These are phyloP conservation scores for Protophormia terraenovae DNA, from an alignment of 2,888 invertebrate genomes.

Conservation along the genomic window DNA sequence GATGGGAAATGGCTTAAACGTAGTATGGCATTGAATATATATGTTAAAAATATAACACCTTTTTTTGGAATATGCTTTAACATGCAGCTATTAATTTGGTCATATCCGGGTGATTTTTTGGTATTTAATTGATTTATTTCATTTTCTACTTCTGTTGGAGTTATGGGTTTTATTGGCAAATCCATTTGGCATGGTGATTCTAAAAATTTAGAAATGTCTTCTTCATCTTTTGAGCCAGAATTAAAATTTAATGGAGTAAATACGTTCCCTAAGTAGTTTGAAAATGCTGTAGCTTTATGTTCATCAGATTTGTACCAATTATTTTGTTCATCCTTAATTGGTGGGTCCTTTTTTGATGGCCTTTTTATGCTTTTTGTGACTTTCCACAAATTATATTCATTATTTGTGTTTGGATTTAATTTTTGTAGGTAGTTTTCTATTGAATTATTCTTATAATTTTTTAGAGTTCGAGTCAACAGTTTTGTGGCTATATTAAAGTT, in stretches of 20 bases:
- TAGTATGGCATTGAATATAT: too few species aligned
- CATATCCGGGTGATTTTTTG: not conserved
- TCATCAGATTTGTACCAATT: too few species aligned
- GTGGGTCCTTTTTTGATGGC: too few species aligned
- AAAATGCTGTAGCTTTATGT: not conserved
- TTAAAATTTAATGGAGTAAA: not conserved
- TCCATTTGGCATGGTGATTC: not conserved
- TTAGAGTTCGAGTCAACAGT: too few species aligned
- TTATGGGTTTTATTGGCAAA: not conserved
- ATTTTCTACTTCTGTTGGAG: not conserved
- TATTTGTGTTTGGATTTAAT: too few species aligned
- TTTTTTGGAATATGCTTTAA: not conserved
- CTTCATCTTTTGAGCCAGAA: not conserved
- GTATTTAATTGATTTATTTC: not conserved
- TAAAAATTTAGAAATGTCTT: not conserved
- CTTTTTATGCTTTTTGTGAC: too few species aligned
- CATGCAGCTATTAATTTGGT: not conserved
- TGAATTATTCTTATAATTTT: too few species aligned
- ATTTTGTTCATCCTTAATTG: too few species aligned
- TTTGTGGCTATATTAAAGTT: too few species aligned
- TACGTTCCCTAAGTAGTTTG: not conserved
- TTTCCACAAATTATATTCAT: too few species aligned
- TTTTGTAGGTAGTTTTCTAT: too few species aligned
- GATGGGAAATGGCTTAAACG: too few species aligned
- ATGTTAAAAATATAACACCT: not conserved